These are phyloP conservation scores for Tolmerus cingulatus DNA, from an alignment of 2,888 invertebrate genomes.

Conservation along the genomic window DNA sequence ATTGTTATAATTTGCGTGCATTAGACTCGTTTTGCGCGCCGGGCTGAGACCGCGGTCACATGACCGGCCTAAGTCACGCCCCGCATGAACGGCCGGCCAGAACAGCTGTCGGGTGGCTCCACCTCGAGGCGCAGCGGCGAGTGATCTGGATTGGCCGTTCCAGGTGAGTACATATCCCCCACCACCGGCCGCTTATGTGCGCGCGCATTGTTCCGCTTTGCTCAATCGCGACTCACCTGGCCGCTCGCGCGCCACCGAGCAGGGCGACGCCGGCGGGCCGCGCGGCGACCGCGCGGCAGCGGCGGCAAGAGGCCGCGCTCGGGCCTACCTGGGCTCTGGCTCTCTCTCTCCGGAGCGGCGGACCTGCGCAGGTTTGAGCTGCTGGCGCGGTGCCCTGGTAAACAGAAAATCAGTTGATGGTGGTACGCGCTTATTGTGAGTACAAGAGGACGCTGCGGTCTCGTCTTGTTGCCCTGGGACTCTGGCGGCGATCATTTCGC, in stretches of 20 bases:
- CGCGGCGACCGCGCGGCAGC: not conserved
- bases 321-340: not conserved
- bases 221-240: slow-evolving; percentile 29
- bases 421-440: slow-evolving; percentile 54
- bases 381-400: slow-evolving; percentile 18
- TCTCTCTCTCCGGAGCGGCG: slow-evolving; percentile 19
- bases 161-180: slow-evolving; percentile 41
- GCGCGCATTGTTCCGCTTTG: slow-evolving; percentile 36
- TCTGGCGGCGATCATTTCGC: not conserved
- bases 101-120: slow-evolving; percentile 23
- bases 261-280: not conserved
- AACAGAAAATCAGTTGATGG: slow-evolving; percentile 51
- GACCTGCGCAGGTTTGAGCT: slow-evolving; percentile 5
- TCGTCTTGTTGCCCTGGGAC: slow-evolving; percentile 46
- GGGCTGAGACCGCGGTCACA: not conserved
- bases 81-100: slow-evolving; percentile 9
- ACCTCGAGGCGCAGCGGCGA: not conserved
- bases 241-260: not conserved
- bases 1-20: slow-evolving; percentile 3
- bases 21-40: not conserved
- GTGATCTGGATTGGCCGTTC: slow-evolving; percentile 40
- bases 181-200: slow-evolving; percentile 28
- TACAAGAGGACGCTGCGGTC: slow-evolving; percentile 51
- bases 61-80: slow-evolving; percentile 33
- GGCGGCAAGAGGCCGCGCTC: not conserved